Evolutionary conservation across 2,888 invertebrate genomes (phyloP).

Genomic region (Eueremaeus valkanovi): DNA sequence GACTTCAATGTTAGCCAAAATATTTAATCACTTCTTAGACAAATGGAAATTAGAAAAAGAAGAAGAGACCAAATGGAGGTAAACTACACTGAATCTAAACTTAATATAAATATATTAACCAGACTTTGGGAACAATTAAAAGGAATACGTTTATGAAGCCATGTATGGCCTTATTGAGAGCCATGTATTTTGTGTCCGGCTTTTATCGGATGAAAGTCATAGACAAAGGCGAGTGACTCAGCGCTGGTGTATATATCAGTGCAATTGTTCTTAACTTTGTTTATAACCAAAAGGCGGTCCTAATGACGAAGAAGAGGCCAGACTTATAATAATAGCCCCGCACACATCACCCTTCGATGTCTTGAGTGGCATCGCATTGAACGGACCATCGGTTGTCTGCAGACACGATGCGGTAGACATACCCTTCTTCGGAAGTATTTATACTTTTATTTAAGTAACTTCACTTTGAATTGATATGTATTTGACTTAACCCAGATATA

Average conservation of each 20-base stretch:
- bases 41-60: conserved; percentile 15
- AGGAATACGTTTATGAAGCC: conserved; percentile 42
- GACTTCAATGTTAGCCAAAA: conserved; percentile 23
- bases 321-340: conserved; percentile 79
- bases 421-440: conserved; percentile 82
- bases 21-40: conserved; percentile 4
- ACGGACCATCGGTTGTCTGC: conserved; percentile 84
- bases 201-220: conserved; percentile 73
- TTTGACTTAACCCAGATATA: conserved; percentile 61
- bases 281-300: not conserved
- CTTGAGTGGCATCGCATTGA: conserved; percentile 72
- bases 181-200: conserved; percentile 70
- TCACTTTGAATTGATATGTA: too few species aligned
- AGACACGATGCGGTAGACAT: conserved; percentile 76
- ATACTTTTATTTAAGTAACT: conserved; percentile 1
- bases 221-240: conserved; percentile 58
- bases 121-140: not conserved
- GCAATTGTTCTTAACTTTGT: not conserved
- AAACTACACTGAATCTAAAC: not conserved
- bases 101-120: not conserved
- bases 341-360: conserved; percentile 90
- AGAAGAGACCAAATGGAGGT: conserved; percentile 25
- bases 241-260: too few species aligned
- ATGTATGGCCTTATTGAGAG: conserved; percentile 41
- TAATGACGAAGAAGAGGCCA: conserved; percentile 60